Conservation (phyloP, 2,888 invertebrate genomes). For the Nemurella pictetii region DNA sequence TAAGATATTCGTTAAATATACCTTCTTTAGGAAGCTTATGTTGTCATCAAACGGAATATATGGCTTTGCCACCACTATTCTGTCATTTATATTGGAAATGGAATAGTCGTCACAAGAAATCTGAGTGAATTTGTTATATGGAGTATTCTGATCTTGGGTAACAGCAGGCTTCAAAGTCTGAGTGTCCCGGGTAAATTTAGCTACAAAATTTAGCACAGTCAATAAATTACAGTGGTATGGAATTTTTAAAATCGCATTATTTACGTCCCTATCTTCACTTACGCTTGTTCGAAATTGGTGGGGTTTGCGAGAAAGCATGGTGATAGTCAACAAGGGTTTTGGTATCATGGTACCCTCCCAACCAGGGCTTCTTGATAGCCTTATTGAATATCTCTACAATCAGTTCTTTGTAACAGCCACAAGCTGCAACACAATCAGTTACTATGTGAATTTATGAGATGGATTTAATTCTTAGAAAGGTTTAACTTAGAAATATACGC, state of each 20-base stretch:
- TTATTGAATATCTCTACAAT: slow-evolving; percentile 63
- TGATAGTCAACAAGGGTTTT: slow-evolving; percentile 71
- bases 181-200: slow-evolving; percentile 58
- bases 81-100: slow-evolving; percentile 18
- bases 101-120: not conserved
- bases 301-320: slow-evolving; percentile 82
- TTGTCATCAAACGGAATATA: slow-evolving; percentile 19
- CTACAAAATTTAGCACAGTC: slow-evolving; percentile 11
- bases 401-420: slow-evolving; percentile 52
- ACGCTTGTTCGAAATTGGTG: slow-evolving; percentile 52
- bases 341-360: slow-evolving; percentile 73
- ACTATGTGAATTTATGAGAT: too few species aligned
- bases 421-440: slow-evolving; percentile 39
- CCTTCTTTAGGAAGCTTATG: not conserved
- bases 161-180: slow-evolving; percentile 62
- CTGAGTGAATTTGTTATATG: slow-evolving; percentile 14
- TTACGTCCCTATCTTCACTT: slow-evolving; percentile 48
- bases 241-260: not conserved
- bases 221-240: too few species aligned
- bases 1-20: too few species aligned
- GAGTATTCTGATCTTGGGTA: not conserved
- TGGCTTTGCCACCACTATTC: not conserved
- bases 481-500: slow-evolving; percentile 43
- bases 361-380: slow-evolving; percentile 52
- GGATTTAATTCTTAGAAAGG: not conserved